These are phyloP conservation scores for Sarcoramphus papa DNA, from an alignment of 2,797 vertebrate genomes.

Conservation along the genomic window DNA sequence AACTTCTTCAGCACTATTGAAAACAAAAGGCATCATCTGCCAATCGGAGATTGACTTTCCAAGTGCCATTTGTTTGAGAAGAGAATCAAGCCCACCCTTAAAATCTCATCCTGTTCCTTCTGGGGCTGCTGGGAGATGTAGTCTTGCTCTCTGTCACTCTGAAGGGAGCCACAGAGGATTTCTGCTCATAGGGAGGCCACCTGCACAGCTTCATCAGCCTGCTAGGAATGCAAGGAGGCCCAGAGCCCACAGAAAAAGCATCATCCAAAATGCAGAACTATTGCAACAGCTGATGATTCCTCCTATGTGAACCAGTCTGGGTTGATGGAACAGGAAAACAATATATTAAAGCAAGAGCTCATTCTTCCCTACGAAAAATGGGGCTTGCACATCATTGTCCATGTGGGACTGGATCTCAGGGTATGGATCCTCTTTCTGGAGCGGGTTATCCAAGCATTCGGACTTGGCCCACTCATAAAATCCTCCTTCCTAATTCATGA, in stretches of 20 bases:
- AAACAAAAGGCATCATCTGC: not conserved
- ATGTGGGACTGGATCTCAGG: not conserved
- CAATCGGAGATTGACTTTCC: not conserved
- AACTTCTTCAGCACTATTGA: not conserved
- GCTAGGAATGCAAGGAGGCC: not conserved
- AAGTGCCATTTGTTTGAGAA: not conserved
- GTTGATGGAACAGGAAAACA: not conserved
- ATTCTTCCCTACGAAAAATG: not conserved
- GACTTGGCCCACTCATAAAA: not conserved
- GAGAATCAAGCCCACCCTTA: not conserved
- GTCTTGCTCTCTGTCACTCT: not conserved
- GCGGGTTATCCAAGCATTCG: not conserved
- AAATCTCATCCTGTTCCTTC: not conserved
- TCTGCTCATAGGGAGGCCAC: not conserved
- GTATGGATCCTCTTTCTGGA: not conserved
- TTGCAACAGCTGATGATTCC: not conserved
- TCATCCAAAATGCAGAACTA: not conserved
- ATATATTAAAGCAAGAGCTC: not conserved
- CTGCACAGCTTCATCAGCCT: not conserved
- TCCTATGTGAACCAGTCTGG: not conserved
- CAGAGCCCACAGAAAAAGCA: not conserved
- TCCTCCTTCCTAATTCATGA: not conserved
- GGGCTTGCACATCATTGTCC: not conserved
- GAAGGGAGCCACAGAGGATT: rapidly evolving
- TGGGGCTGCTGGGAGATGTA: constrained; percentile 58